Conservation (phyloP, 2,113 vertebrate species). For the Elgaria multicarinata region DNA sequence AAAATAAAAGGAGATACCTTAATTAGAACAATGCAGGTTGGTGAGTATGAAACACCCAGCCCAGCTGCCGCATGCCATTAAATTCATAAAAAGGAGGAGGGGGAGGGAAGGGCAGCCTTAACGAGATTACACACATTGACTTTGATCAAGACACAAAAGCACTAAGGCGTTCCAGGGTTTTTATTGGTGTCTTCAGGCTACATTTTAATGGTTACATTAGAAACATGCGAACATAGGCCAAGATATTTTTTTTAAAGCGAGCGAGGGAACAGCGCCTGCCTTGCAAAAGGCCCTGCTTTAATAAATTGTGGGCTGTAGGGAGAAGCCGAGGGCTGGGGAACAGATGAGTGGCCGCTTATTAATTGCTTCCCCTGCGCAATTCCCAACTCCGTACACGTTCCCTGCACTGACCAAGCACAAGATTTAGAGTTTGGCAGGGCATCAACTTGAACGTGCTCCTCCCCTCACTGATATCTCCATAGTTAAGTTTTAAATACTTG, state of each 20-base stretch:
- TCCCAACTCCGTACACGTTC: slow-evolving; percentile 56
- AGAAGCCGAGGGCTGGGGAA: slow-evolving; percentile 74
- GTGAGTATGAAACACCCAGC: slow-evolving; percentile 76
- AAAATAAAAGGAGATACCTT: slow-evolving; percentile 83
- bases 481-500: background rate
- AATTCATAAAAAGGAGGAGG: slow-evolving; percentile 73
- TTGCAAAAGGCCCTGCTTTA: slow-evolving; percentile 75
- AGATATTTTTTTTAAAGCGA: slow-evolving; percentile 66
- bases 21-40: slow-evolving; percentile 85
- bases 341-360: slow-evolving; percentile 80
- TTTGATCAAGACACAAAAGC: slow-evolving; percentile 93
- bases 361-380: slow-evolving; percentile 77
- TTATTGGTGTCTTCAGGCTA: slow-evolving; percentile 95
- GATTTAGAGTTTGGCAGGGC: no score
- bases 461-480: background rate
- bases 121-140: slow-evolving; percentile 91
- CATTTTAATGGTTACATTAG: slow-evolving; percentile 91
- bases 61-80: slow-evolving; percentile 84
- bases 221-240: slow-evolving; percentile 81
- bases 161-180: slow-evolving; percentile 83
- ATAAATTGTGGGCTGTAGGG: slow-evolving; percentile 78
- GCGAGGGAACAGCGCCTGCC: slow-evolving; percentile 55
- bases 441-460: background rate
- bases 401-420: background rate
- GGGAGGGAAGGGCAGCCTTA: slow-evolving; percentile 82